Evolutionary conservation across 2,113 vertebrate genomes (phyloP).

Genomic region (Psilopsiagon aymara): DNA sequence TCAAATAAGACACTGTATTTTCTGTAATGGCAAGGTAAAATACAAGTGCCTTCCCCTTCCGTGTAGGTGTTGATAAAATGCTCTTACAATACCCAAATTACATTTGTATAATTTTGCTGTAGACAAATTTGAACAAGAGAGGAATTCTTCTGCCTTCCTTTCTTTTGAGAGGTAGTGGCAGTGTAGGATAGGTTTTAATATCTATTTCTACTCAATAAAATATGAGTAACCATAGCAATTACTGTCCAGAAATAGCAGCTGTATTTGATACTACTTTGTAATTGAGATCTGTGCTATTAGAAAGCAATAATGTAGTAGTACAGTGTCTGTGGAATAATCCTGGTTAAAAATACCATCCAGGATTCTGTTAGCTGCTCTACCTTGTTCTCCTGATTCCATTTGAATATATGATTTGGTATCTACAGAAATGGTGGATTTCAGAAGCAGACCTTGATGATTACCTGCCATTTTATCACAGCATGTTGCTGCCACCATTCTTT

Average conservation of each 20-base stretch:
- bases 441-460: neutral
- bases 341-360: neutral
- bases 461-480: neutral
- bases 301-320: neutral
- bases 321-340: neutral
- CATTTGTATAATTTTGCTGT: neutral
- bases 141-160: neutral
- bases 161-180: neutral
- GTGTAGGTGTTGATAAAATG: neutral
- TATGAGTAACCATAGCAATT: neutral
- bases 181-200: neutral
- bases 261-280: neutral
- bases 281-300: neutral
- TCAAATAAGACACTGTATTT: neutral
- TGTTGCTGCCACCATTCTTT: neutral
- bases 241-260: neutral
- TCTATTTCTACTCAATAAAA: neutral
- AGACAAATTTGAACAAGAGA: neutral
- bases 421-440: neutral
- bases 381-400: neutral
- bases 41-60: neutral
- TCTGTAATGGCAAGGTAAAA: neutral
- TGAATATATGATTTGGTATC: neutral
- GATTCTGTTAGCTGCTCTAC: neutral
- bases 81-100: neutral